Evolutionary conservation across 2,113 vertebrate species (phyloP).

Genomic region (Centrocercus urophasianus): DNA sequence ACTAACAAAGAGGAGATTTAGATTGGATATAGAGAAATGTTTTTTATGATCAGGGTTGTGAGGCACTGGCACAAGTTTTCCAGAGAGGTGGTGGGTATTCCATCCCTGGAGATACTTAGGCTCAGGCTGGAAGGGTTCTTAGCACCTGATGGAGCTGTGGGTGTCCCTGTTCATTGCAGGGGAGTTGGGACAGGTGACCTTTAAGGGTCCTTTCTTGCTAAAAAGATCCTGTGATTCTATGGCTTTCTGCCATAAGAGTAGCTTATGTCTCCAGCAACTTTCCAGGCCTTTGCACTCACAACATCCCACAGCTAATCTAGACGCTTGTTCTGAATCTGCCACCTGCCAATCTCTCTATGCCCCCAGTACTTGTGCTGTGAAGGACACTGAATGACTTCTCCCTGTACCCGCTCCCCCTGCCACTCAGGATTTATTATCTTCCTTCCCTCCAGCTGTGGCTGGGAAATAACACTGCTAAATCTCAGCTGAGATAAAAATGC

Average conservation of each 20-base stretch:
- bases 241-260: not conserved
- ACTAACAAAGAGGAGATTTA: too few species aligned
- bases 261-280: not conserved
- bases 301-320: not conserved
- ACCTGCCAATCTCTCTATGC: not conserved
- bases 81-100: too few species aligned
- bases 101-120: too few species aligned
- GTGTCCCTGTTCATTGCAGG: too few species aligned
- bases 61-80: too few species aligned
- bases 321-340: not conserved
- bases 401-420: not conserved
- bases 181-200: too few species aligned
- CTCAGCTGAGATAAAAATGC: slow-evolving; percentile 41
- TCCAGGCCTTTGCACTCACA: not conserved
- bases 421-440: slow-evolving; percentile 59
- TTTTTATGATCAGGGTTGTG: too few species aligned
- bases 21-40: too few species aligned
- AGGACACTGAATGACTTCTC: slow-evolving; percentile 26
- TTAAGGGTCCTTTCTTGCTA: too few species aligned
- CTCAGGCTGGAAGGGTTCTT: too few species aligned
- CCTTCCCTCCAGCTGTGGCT: slow-evolving; percentile 54
- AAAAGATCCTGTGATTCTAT: too few species aligned
- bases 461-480: slow-evolving; percentile 54
- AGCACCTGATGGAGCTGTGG: too few species aligned
- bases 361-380: not conserved